Base-by-base conservation (phyloP, 2,888 invertebrate species). In the Phyllotreta striolata region DNA sequence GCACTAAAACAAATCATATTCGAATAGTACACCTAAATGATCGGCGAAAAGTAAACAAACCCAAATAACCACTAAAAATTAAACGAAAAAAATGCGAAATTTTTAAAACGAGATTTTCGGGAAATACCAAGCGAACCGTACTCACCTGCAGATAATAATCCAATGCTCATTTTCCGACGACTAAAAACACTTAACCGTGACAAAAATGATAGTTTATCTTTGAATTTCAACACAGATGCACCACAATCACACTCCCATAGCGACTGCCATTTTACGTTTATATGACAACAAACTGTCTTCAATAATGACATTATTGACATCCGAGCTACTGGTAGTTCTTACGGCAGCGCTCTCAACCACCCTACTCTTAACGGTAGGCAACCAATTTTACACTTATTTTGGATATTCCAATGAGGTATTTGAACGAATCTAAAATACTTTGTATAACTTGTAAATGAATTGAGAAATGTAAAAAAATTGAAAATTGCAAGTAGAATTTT, bases 141-240 rank as follows among this genome's bases (percentile, higher is more conserved):
- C 43, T 54, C 24, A 60, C 60, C 60, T 49, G 52, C 52, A 44
- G 44, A 12, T 52, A 60, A 60, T 60, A 60, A 39, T 52, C 47
- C 52, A 37, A 60, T 52, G 44, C 37, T 6, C 43, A 60, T 60
- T 37, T 52, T 44, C 38, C 52, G 37, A 46, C 54, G 59, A 40
- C 62, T 66, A 46, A 40, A 51, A 56, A 39, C 65, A 63, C 66
- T 66, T 58, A 62, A 65, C 44, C 55, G 41, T 58, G 35, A 44
- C 60, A 60, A 60, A 56, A 63, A 58, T 44, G n/a, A 40, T 46
- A 65, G 66, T 61, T 60, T 60, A 44, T 52, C 38, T 41, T 44
- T 37, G 13, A 60, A 44, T 38, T 64, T 66, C 57, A 58, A 49
- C 68, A 70, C 72, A 72, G 70, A 70, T 70, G 70, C 66, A 71